Evolutionary conservation across 2,797 vertebrate species (phyloP).

Genomic region (Lacerta agilis): DNA sequence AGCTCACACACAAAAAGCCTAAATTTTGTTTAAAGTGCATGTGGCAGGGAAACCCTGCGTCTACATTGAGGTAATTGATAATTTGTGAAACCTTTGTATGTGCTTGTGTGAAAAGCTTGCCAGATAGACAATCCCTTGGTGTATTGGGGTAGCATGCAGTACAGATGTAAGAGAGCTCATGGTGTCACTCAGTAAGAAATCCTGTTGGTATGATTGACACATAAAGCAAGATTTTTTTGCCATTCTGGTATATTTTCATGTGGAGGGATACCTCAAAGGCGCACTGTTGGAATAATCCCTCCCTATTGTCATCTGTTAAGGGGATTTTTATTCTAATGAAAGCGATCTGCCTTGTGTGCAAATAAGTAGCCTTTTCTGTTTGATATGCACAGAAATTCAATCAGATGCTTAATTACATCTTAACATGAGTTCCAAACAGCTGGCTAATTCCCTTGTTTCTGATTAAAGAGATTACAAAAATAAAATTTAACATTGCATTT

Average conservation of each 20-base stretch:
- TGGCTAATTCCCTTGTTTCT: slow-evolving; percentile 96
- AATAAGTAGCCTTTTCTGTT: slow-evolving; percentile 74
- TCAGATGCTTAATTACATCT: slow-evolving; percentile 98
- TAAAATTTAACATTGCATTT: slow-evolving; percentile 93
- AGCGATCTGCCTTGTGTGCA: slow-evolving; percentile 77
- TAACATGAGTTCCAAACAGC: slow-evolving; percentile 93
- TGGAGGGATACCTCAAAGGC: slow-evolving; percentile 71
- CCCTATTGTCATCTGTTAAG: slow-evolving; percentile 66
- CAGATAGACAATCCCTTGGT: slow-evolving; percentile 68
- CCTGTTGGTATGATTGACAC: slow-evolving; percentile 73
- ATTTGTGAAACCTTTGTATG: slow-evolving; percentile 53
- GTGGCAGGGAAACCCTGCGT: slow-evolving; percentile 49
- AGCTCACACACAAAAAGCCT: not conserved
- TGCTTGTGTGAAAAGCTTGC: slow-evolving; percentile 27
- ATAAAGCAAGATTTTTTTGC: slow-evolving; percentile 68
- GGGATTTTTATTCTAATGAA: slow-evolving; percentile 76
- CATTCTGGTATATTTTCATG: slow-evolving; percentile 74
- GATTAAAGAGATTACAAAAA: slow-evolving; percentile 96
- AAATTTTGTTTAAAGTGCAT: slow-evolving; percentile 48
- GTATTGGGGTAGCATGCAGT: slow-evolving; percentile 64
- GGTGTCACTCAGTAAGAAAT: slow-evolving; percentile 70
- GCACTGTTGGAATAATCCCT: slow-evolving; percentile 69
- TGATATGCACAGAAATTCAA: slow-evolving; percentile 92
- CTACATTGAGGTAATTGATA: slow-evolving; percentile 58
- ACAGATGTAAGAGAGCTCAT: slow-evolving; percentile 70